phyloP scores from a whole-genome alignment of 1,140 invertebrate genomes.

The Aphelenchoides avenae region DNA sequence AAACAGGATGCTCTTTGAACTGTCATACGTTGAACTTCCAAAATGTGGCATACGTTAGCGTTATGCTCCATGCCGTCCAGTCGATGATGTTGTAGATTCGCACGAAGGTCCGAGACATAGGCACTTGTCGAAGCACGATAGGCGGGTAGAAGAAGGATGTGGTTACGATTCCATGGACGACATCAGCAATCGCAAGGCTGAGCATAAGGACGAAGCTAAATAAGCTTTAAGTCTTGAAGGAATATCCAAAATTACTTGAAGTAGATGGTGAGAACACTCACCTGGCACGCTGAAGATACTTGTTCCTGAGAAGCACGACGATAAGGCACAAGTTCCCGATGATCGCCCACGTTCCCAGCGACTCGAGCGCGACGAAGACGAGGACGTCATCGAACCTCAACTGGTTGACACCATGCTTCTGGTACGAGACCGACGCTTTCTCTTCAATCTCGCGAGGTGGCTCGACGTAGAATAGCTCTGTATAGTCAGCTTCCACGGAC shows the following conservation, averaged over 20 bases:
- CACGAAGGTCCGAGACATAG: slow-evolving; percentile 42
- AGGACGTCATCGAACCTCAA: slow-evolving; percentile 35
- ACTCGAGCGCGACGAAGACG: slow-evolving; percentile 51
- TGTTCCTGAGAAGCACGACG: slow-evolving; percentile 50
- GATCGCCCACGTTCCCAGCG: slow-evolving; percentile 51
- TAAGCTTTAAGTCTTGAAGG: slow-evolving; percentile 14
- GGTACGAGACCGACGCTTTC: no score
- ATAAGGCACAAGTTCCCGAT: slow-evolving; percentile 52
- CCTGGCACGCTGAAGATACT: slow-evolving; percentile 53
- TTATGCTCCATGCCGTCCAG: slow-evolving; percentile 59
- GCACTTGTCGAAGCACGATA: slow-evolving; percentile 44
- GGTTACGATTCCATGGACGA: slow-evolving; percentile 56
- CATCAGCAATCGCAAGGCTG: slow-evolving; percentile 53
- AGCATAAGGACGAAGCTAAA: slow-evolving; percentile 56
- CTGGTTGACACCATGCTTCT: no score
- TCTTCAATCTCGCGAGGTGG: no score
- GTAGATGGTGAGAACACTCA: slow-evolving; percentile 16
- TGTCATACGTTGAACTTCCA: background rate
- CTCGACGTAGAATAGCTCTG: no score
- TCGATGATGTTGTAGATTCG: slow-evolving; percentile 56
- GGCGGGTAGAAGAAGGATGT: slow-evolving; percentile 58
- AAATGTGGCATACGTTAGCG: slow-evolving; percentile 47
- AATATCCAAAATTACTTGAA: slow-evolving; percentile 6
- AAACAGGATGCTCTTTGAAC: slow-evolving; percentile 19
- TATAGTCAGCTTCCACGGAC: no score